Percentiles rank a stretch among this genome's conserved stretches.
Conservation (phyloP, 2,797 vertebrate genomes). For the Mastacembelus armatus region DNA sequence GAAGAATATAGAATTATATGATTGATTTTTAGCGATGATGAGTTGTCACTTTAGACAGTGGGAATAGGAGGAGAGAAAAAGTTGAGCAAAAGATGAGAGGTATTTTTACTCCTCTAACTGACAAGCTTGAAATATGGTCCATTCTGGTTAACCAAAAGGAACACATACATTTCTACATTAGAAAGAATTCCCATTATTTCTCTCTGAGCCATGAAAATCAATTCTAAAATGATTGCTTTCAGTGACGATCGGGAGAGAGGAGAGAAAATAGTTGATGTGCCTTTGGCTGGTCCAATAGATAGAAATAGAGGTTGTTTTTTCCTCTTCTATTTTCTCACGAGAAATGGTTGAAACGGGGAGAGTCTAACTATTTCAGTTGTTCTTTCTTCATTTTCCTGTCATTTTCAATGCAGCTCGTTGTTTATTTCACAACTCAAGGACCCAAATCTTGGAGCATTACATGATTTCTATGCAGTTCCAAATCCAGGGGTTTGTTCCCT, state of each 20-base stretch:
- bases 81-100: constrained; percentile 81
- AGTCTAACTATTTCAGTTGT: constrained; percentile 73
- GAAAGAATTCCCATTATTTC: constrained; percentile 99
- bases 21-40: constrained; percentile 85
- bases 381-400: constrained; percentile 71
- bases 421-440: constrained; percentile 60
- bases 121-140: constrained; percentile 96
- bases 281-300: constrained; percentile 91
- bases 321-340: constrained; percentile 77
- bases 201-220: constrained; percentile 98
- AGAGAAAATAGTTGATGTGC: constrained; percentile 88
- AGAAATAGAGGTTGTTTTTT: constrained; percentile 82
- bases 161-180: constrained; percentile 99
- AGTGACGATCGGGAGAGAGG: constrained; percentile 81
- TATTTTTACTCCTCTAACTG: constrained; percentile 92
- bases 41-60: constrained; percentile 82
- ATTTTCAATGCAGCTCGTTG: constrained; percentile 65
- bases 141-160: constrained; percentile 99
- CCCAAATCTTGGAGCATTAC: constrained; percentile 52
- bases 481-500: constrained; percentile 60
- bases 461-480: constrained; percentile 52
- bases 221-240: constrained; percentile 98
- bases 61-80: constrained; percentile 69
- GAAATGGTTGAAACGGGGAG: constrained; percentile 73
- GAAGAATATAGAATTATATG: constrained; percentile 75